phyloP scores from a whole-genome alignment of 2,888 invertebrate species.

The Pollenia angustigena region DNA sequence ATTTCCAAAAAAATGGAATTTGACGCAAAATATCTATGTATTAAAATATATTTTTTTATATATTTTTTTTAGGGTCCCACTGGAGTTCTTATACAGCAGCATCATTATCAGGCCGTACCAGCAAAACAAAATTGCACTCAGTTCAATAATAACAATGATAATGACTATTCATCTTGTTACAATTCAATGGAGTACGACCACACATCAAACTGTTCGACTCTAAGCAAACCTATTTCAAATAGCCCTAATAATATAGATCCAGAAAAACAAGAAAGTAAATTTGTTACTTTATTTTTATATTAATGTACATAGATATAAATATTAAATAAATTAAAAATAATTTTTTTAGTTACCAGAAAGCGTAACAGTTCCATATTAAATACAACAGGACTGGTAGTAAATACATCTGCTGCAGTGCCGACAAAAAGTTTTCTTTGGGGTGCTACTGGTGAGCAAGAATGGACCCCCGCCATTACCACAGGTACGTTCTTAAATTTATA shows the following conservation, averaged over 20 bases:
- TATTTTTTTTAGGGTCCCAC: constrained; percentile 90
- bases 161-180: constrained; percentile 78
- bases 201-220: constrained; percentile 80
- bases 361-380: constrained; percentile 79
- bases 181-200: constrained; percentile 82
- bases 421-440: constrained; percentile 91
- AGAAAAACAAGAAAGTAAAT: constrained; percentile 80
- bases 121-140: constrained; percentile 77
- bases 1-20: no score
- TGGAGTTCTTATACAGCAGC: constrained; percentile 95
- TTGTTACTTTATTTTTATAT: background rate
- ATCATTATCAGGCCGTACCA: constrained; percentile 95
- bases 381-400: constrained; percentile 66
- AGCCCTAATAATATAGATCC: constrained; percentile 76
- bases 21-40: no score
- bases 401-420: constrained; percentile 78
- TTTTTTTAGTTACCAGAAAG: constrained; percentile 78
- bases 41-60: no score
- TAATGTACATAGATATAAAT: constrained; percentile 4
- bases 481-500: constrained; percentile 84
- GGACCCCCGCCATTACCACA: constrained; percentile 98
- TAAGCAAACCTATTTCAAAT: constrained; percentile 78
- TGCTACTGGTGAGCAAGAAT: constrained; percentile 97
- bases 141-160: constrained; percentile 78
- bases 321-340: no score